These are phyloP conservation scores for Chaitophorus viminalis DNA, from an alignment of 2,888 invertebrate genomes.

Conservation along the genomic window DNA sequence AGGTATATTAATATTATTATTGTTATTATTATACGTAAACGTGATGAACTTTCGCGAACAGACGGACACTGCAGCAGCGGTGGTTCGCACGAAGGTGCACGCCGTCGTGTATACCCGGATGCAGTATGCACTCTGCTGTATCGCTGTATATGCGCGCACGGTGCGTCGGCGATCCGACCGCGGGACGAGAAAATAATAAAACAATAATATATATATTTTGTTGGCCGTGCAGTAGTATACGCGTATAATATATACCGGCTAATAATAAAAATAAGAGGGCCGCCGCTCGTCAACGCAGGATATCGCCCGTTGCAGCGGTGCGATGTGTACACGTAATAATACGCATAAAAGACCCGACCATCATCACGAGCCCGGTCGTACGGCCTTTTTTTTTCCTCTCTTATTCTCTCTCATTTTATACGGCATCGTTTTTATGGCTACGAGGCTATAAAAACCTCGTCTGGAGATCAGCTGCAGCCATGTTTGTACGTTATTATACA, in stretches of 20 bases:
- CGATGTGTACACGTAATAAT: neutral
- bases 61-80: no score
- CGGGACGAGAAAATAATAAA: conserved; percentile 20
- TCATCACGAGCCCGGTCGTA: neutral
- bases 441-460: conserved; percentile 41
- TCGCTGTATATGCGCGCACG: no score
- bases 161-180: no score
- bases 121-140: no score
- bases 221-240: neutral
- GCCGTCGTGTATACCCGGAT: no score
- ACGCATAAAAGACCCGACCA: conserved; percentile 25
- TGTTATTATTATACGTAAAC: no score
- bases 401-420: neutral
- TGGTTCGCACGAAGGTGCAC: no score
- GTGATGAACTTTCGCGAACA: no score
- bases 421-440: conserved; percentile 37
- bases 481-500: conserved; percentile 7
- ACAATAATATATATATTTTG: conserved; percentile 24
- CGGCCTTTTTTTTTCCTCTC: conserved; percentile 37
- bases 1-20: no score
- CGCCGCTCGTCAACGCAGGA: no score
- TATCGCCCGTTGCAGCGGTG: neutral
- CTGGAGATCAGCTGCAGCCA: conserved; percentile 15
- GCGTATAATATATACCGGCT: no score
- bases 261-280: conserved; percentile 29